Conservation (phyloP, 2,888 invertebrate species). For the Zonitis immaculata region DNA sequence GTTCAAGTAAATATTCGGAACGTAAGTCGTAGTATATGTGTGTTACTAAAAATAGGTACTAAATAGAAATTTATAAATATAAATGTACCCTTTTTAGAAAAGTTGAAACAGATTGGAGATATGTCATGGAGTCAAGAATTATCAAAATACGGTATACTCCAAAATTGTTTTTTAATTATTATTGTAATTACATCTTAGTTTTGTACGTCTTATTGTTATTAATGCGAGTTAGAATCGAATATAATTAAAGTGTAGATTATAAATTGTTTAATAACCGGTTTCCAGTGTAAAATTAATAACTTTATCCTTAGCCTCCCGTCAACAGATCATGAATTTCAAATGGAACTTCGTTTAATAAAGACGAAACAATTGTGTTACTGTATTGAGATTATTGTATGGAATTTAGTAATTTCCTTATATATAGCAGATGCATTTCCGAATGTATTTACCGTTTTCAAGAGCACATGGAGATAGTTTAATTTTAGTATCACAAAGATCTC, state of each 20-base stretch:
- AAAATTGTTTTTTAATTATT: no score
- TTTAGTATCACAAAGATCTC: slow-evolving; percentile 23
- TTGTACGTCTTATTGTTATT: background rate
- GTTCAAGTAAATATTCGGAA: slow-evolving; percentile 37
- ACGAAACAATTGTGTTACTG: no score
- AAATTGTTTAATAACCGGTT: background rate
- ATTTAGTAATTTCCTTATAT: background rate
- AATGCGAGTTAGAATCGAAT: background rate
- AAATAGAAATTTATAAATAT: slow-evolving; percentile 33
- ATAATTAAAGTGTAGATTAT: background rate
- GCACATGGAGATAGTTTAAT: slow-evolving; percentile 12
- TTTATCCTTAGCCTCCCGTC: background rate
- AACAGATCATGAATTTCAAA: background rate
- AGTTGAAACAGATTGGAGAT: no score
- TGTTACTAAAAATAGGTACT: slow-evolving; percentile 40
- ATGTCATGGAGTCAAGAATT: no score
- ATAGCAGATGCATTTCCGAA: slow-evolving; percentile 1
- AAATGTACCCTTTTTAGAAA: background rate
- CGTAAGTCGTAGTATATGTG: slow-evolving; percentile 36
- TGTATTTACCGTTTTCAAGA: background rate
- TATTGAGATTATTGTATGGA: no score
- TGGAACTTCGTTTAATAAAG: no score
- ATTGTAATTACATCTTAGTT: no score
- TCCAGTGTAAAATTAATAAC: background rate
- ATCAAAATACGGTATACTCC: no score